phyloP scores from a whole-genome alignment of 2,888 invertebrate genomes.

The Cheilosia vulpina region DNA sequence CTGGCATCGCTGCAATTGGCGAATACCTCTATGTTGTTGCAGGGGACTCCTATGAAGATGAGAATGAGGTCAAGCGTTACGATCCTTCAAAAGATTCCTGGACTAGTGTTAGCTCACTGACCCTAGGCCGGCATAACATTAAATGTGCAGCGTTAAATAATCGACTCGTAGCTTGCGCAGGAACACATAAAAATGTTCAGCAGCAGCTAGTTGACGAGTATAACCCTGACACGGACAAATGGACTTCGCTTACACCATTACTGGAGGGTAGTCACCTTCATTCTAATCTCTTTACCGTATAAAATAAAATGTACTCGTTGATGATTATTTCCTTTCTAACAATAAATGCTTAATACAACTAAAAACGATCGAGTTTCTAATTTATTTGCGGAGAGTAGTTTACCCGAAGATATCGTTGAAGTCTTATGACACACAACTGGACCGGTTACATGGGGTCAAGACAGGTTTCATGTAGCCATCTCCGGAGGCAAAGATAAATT shows the following conservation, averaged over 20 bases:
- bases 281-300: no score
- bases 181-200: neutral
- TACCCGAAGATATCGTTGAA: no score
- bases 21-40: neutral
- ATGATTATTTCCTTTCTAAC: no score
- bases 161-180: neutral
- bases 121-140: neutral
- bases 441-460: no score
- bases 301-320: no score
- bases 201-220: neutral
- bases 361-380: no score
- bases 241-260: neutral
- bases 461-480: no score
- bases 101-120: neutral
- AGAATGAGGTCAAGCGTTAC: neutral
- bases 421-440: no score
- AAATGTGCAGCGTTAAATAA: neutral
- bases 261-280: no score
- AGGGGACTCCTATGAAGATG: neutral
- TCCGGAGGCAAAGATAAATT: no score
- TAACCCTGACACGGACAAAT: neutral
- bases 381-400: no score
- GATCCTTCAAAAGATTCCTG: neutral
- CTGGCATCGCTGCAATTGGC: neutral
- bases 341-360: no score